phyloP scores from a whole-genome alignment of 2,888 invertebrate species.

The Mimachlamys varia region DNA sequence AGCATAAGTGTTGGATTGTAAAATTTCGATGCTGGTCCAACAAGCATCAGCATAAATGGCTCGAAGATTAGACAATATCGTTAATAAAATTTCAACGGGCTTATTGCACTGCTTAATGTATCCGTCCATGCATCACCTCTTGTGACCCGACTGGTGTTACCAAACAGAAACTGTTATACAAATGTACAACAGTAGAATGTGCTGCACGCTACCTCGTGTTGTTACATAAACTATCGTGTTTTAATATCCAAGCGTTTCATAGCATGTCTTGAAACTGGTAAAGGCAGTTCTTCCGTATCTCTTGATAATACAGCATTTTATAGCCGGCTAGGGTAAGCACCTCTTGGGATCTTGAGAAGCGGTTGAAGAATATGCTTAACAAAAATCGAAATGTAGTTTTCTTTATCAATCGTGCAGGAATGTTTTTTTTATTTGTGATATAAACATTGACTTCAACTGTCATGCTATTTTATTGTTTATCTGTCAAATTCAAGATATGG shows the following conservation, averaged over 20 bases:
- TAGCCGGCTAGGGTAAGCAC: background rate
- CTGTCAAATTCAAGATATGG: background rate
- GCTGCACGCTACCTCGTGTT: background rate
- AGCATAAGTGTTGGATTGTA: slow-evolving; percentile 31
- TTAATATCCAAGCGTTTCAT: slow-evolving; percentile 3
- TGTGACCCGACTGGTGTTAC: background rate
- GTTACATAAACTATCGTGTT: background rate
- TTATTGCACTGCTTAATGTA: background rate
- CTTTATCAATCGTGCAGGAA: background rate
- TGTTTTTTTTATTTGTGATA: background rate
- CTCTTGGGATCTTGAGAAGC: background rate
- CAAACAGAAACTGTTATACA: background rate
- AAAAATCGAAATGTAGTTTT: background rate
- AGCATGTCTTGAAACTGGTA: background rate
- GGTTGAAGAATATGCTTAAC: background rate
- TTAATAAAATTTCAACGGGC: slow-evolving; percentile 25
- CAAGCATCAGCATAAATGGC: slow-evolving; percentile 31
- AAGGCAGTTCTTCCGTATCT: background rate
- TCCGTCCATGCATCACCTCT: slow-evolving; percentile 16
- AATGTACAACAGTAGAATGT: background rate
- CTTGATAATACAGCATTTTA: slow-evolving; percentile 24
- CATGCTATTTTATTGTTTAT: slow-evolving; percentile 26
- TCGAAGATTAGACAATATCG: slow-evolving; percentile 28
- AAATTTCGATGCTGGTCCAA: slow-evolving; percentile 24
- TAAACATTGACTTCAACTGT: background rate